Base-by-base conservation (phyloP, 2,113 vertebrate genomes). In the Rattus rattus region DNA sequence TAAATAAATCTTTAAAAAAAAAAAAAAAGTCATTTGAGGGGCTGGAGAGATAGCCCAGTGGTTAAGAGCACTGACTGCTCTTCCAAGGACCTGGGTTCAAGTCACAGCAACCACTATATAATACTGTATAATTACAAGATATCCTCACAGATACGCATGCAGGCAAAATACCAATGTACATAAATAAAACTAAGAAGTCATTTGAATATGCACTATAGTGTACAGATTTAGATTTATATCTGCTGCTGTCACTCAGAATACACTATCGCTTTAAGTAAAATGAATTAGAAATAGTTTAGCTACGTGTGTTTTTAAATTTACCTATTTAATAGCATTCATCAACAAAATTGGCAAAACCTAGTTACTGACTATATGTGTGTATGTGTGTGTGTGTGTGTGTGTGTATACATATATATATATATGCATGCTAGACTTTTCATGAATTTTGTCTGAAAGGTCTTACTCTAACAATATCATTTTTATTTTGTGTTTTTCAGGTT, bases 401-500 rank as follows among this genome's bases (percentile, higher is more conserved):
- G 43, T 43, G 43, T 43, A 43, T 43, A n/a, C n/a, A 52, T 52
- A 52, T 12, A 73, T 49, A 43, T 93, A 79, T 70, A 73, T 43
- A 39, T 95, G 54, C 33, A 54, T 88, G 43, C 43, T 63, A 88
- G 43, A 13, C 56, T 91, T 92, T 86, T 90, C 95, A 47, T 90
- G 14, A 89, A 30, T 85, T 92, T 94, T 84, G 52, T 94, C 95
- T 91, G 75, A 73, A 92, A 80, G 24, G 0, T 89, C 11, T 52
- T 30, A 13, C 26, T 96, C 33, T 91, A 63, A 94, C 2, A 89
- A 30, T 65, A 19, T 54, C 75, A 49, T 95, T n/a, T 67, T 96
- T 56, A 2, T 95, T 67, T 22, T 98, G 90, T 92, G 95, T 97
- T 95, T 92, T 96, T 87, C 97, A 99, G 99, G 99, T 99, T 97